These are phyloP conservation scores for Neodiprion virginianus DNA, from an alignment of 1,140 invertebrate genomes.

Conservation along the genomic window DNA sequence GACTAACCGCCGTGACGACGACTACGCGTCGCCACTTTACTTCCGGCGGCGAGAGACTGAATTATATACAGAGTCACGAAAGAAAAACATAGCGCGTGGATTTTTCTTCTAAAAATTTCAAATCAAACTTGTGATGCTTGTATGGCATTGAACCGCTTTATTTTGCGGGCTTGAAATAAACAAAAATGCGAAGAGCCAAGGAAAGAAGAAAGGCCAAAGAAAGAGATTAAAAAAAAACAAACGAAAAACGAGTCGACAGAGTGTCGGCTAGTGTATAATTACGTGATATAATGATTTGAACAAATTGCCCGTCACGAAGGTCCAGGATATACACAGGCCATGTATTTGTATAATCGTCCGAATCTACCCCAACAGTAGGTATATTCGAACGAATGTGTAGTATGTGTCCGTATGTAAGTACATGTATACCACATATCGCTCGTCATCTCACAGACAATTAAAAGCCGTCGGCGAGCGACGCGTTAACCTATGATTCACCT, in stretches of 20 bases:
- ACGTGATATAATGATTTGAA: constrained; percentile 4
- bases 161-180: no score
- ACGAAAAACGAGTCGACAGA: not conserved
- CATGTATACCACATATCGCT: not conserved
- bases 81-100: constrained; percentile 12
- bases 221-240: no score
- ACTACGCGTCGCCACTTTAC: not conserved
- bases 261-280: not conserved
- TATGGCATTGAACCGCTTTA: no score
- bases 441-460: constrained; percentile 7
- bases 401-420: no score
- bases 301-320: constrained; percentile 1
- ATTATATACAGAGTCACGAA: not conserved
- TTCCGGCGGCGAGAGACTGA: not conserved
- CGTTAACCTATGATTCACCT: constrained; percentile 7
- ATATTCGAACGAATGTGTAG: no score
- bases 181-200: no score
- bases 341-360: not conserved
- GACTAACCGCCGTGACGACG: constrained; percentile 45
- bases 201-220: no score
- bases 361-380: no score
- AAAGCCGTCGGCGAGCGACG: not conserved
- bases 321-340: not conserved
- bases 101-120: constrained; percentile 18
- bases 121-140: no score